Evolutionary conservation across 1,140 invertebrate species (phyloP), one percentile per base, ranked within the genome.

Genomic region (Lasioglossum baleicum): DNA sequence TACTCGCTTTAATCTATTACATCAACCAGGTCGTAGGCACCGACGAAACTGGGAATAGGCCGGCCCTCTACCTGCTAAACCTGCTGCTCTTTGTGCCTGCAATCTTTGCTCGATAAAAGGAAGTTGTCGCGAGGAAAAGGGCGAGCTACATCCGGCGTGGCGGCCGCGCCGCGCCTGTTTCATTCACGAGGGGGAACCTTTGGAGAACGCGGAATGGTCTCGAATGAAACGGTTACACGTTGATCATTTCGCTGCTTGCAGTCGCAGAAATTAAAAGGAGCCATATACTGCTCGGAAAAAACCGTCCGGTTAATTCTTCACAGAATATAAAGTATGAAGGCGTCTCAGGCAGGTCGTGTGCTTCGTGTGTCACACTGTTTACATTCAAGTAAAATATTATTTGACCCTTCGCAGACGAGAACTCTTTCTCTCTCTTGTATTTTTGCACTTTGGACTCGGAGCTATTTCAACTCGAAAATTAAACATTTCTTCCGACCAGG

Each of bases 61-160:
- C 51, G 26, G 42, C 56, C 60, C 44, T 31, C 20, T 78, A 81
- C 75, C 80, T 81, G 80, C 67, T 53, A 31, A 40, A 81, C 80
- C 80, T 78, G 80, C 53, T 53, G 13, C 17, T 48, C 78, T 69
- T 75, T 73, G 65, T 75, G 22, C 48, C n/a, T 2, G 26, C 26
- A 44, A 72, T 51, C 53, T 35, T n/a, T 53, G 8, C 60, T 5
- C 15, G 67, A 42, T 66, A 60, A 81, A 65, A 70, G 51, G 74
- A 77, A 70, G 60, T 77, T 22, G 48, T 53, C 40, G 13, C 35
- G 26, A 40, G 58, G 26, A 81, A 72, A 42, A 35, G 61, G 67
- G 80, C 68, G 80, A 72, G 31, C 20, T 42, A 71, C 75, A 77
- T 81, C 80, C 80, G 67, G 35, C 35, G 35, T 35, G 35, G 35